Evolutionary conservation across 2,888 invertebrate genomes (phyloP), one percentile per base, ranked within the genome.

Genomic region (Aporophyla lueneburgensis): DNA sequence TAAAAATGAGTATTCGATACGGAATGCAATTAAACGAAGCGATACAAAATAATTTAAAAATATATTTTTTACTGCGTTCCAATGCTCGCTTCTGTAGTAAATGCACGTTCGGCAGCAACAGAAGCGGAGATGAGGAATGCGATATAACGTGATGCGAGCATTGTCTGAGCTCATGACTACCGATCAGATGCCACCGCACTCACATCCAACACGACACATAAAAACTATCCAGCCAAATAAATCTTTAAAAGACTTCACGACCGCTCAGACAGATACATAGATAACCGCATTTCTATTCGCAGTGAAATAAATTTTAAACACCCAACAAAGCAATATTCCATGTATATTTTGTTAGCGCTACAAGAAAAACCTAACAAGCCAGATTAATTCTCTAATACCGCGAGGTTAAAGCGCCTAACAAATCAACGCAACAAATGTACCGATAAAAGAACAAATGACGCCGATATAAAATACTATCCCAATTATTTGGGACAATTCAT

Each of bases 401-500:
- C 75, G 92, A 93, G 92, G 94, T 94, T 94, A 94, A 94, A 94
- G 93, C 93, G 93, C 93, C 93, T 79, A 91, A 96, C 96, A 96
- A 96, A 96, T 96, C 95, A 95, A 93, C 92, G 93, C 93, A 94
- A 96, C 93, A 95, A 96, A 96, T 95, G 95, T 93, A 92, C 92
- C 95, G 95, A 95, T 96, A 95, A 93, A 87, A 88, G 92, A 93
- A 96, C 95, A 96, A 96, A 96, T 94, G 95, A 95, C 89, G 93
- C 88, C 94, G 90, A 96, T 96, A 96, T 96, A 96, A 96, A 96
- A 96, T 95, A 95, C 94, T 94, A 94, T 95, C 95, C 95, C 95
- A 96, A 96, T 96, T 96, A 96, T 96, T 96, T 95, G 94, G 96
- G 95, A 96, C 96, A 96, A 96, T 96, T 96, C 96, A 96, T 96